Percentiles rank a stretch among this genome's conserved stretches.
phyloP scores from a whole-genome alignment of 2,888 invertebrate species.

The Lasius fuliginosus region DNA sequence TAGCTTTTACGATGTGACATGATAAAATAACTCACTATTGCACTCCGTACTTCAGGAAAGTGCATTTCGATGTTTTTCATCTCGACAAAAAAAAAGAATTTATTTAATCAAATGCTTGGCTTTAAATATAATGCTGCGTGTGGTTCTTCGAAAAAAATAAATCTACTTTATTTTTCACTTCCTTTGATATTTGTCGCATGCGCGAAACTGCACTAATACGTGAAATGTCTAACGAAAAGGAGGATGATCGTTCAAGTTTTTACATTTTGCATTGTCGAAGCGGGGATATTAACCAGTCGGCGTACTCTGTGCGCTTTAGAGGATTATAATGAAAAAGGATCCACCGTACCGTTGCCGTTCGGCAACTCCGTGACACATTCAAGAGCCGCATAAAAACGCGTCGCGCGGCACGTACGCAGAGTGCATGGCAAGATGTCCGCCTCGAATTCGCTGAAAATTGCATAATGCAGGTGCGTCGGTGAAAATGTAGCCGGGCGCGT shows the following conservation, averaged over 20 bases:
- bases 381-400: constrained; percentile 39
- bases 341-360: constrained; percentile 24
- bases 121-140: no score
- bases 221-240: constrained; percentile 19
- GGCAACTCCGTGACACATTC: constrained; percentile 33
- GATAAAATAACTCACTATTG: constrained; percentile 56
- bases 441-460: constrained; percentile 49
- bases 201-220: not conserved
- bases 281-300: constrained; percentile 37
- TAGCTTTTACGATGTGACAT: constrained; percentile 55
- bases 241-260: constrained; percentile 11
- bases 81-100: not conserved
- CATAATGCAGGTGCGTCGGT: constrained; percentile 47
- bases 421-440: constrained; percentile 40
- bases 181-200: not conserved
- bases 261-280: constrained; percentile 11
- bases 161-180: no score
- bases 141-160: not conserved
- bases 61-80: constrained; percentile 69
- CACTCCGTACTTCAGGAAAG: constrained; percentile 62
- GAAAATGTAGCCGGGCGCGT: constrained; percentile 45
- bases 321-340: constrained; percentile 48
- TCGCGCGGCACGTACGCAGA: constrained; percentile 18
- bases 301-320: not conserved
- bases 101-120: no score